Conservation (phyloP, 1,140 invertebrate genomes). For the Cydia splendana region DNA sequence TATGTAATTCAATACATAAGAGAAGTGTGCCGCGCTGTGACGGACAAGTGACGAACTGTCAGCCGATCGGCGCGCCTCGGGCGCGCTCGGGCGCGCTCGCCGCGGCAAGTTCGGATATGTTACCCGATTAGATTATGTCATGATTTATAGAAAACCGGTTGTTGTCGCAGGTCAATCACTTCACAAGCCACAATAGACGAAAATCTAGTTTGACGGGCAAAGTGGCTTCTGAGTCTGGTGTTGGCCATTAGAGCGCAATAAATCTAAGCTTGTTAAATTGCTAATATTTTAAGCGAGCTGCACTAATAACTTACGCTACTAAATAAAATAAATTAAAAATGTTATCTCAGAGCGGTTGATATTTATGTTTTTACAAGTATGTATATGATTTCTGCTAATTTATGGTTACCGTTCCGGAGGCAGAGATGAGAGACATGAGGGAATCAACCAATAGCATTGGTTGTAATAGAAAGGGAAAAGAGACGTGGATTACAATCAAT, state of each 20-base stretch:
- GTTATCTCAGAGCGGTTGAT: not conserved
- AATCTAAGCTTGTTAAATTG: not conserved
- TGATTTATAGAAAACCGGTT: slow-evolving; percentile 60
- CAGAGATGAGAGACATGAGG: no score
- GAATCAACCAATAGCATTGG: no score
- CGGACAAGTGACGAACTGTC: slow-evolving; percentile 72
- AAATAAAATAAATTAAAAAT: no score
- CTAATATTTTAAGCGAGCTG: not conserved
- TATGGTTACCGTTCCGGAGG: no score
- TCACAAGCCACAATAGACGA: slow-evolving; percentile 42
- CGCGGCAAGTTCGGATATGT: slow-evolving; percentile 48
- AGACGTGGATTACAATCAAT: no score
- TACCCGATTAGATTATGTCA: slow-evolving; percentile 65
- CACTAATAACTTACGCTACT: not conserved
- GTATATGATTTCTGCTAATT: no score
- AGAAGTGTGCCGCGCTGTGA: slow-evolving; percentile 66
- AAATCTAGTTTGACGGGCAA: slow-evolving; percentile 42
- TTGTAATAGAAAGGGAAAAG: no score
- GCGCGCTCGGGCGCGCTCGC: slow-evolving; percentile 43
- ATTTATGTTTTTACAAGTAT: not conserved
- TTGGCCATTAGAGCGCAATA: not conserved
- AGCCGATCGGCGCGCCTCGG: slow-evolving; percentile 58
- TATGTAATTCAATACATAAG: slow-evolving; percentile 70
- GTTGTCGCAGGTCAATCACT: slow-evolving; percentile 53
- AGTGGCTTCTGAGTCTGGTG: slow-evolving; percentile 29